Evolutionary conservation across 2,888 invertebrate genomes (phyloP).

Genomic region (Dynastes tityus): DNA sequence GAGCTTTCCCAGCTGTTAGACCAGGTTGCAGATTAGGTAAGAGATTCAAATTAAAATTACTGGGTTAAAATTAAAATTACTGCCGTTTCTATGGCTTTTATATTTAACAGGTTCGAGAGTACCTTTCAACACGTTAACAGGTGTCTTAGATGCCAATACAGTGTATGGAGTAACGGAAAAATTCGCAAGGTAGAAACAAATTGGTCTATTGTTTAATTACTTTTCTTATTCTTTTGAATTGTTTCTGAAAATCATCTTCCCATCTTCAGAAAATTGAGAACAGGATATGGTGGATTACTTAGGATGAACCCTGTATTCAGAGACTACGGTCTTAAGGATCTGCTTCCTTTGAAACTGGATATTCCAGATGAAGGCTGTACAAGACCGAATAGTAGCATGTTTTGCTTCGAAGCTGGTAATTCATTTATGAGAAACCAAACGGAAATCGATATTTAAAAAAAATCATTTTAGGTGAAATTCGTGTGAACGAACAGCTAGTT

Average conservation of each 20-base stretch:
- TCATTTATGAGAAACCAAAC: neutral
- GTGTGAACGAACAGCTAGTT: conserved; percentile 93
- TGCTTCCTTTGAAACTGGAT: conserved; percentile 89
- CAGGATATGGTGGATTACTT: conserved; percentile 86
- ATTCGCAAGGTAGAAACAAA: conserved; percentile 78
- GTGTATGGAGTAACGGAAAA: conserved; percentile 90
- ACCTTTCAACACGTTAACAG: conserved; percentile 90
- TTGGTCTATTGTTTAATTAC: neutral
- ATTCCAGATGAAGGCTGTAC: conserved; percentile 95
- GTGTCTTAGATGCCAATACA: conserved; percentile 90
- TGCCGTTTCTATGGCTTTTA: neutral
- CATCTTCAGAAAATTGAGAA: conserved; percentile 79
- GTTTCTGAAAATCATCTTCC: too few relatives aligned
- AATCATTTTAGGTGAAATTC: conserved; percentile 82
- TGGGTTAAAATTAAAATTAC: neutral
- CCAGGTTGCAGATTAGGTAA: conserved; percentile 90
- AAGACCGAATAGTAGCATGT: conserved; percentile 90
- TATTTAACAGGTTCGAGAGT: conserved; percentile 80
- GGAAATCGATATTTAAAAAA: conserved; percentile 7
- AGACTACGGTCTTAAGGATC: conserved; percentile 89
- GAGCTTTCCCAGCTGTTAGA: conserved; percentile 89
- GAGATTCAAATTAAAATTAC: neutral
- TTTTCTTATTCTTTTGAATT: neutral
- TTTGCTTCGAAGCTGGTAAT: conserved; percentile 91
- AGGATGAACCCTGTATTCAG: conserved; percentile 92